Evolutionary conservation across 2,888 invertebrate genomes (phyloP), one percentile per base, ranked within the genome.

Genomic region (Pachymerium ferrugineum): DNA sequence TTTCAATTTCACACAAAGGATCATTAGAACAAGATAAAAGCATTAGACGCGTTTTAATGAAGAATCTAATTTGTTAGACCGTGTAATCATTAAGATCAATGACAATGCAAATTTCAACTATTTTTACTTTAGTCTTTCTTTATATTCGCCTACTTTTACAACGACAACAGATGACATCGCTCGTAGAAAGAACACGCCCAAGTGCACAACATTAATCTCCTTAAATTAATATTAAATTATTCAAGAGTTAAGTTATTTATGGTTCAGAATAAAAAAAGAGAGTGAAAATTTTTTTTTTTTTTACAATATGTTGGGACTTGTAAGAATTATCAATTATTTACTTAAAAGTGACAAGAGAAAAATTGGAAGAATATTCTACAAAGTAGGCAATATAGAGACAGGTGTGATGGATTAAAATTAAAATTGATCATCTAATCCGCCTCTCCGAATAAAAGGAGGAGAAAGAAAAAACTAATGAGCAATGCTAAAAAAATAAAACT

Each of bases 201-300:
- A 62, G 62, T 4, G 62, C 62, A 62, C 1, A 62, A 8, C 62
- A 62, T 62, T 62, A 62, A 62, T 62, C 62, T 62, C 62, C 62
- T 62, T 62, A n/a, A 62, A 62, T 62, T 62, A 62, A 62, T 62
- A 62, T 62, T 62, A 62, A 62, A 62, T 62, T 62, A 62, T 62
- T 62, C 62, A 62, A 62, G 22, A 28, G 62, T 62, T 14, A 62
- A 62, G 62, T 62, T 62, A 62, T 62, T 62, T 62, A 62, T 62
- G 62, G 62, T 28, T 14, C 25, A n/a, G 28, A 25, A 62, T 14
- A 62, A 62, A 62, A 25, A 28, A 1, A 28, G 14, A n/a, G 3
- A 22, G 25, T 28, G 28, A 22, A 25, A 28, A 62, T 12, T 25
- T 6, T 10, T 25, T 54, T 54, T 54, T 19, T 54, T 54, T 54